Conservation (phyloP, 2,113 vertebrate species). For the Oreotrochilus melanogaster region DNA sequence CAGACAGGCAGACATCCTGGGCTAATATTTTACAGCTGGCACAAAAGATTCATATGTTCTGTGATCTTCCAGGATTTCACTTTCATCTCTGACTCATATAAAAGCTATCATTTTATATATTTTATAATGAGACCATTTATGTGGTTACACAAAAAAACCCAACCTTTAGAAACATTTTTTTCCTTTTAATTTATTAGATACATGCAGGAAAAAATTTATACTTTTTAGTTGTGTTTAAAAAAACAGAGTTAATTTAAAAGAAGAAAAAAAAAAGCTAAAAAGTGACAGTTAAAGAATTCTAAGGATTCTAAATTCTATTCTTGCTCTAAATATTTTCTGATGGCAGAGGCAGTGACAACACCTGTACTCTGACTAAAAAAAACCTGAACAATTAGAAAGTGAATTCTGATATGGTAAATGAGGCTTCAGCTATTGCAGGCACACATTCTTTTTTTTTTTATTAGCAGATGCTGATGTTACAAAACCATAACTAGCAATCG, state of each 20-base stretch:
- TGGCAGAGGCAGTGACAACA: conserved; percentile 6
- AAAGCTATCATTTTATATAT: neutral
- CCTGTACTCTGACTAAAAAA: conserved; percentile 33
- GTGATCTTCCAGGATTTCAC: conserved; percentile 15
- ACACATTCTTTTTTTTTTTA: conserved; percentile 72
- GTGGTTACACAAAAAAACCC: neutral
- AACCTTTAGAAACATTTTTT: neutral
- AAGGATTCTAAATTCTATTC: neutral
- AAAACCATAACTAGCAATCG: conserved; percentile 70
- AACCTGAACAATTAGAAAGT: conserved; percentile 54
- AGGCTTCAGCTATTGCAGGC: conserved; percentile 64
- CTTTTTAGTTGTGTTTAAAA: neutral
- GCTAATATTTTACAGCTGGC: conserved; percentile 16
- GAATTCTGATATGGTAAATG: conserved; percentile 62
- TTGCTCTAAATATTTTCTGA: neutral
- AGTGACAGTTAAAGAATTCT: neutral
- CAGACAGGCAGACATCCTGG: neutral
- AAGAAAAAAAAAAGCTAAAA: neutral
- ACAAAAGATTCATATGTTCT: neutral
- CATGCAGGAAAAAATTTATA: neutral
- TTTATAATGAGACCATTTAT: neutral
- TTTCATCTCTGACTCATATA: neutral
- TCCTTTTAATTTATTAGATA: neutral
- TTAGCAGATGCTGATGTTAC: conserved; percentile 81
- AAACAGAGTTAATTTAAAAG: neutral